phyloP scores from a whole-genome alignment of 2,113 vertebrate species.

The Oenanthe melanoleuca region DNA sequence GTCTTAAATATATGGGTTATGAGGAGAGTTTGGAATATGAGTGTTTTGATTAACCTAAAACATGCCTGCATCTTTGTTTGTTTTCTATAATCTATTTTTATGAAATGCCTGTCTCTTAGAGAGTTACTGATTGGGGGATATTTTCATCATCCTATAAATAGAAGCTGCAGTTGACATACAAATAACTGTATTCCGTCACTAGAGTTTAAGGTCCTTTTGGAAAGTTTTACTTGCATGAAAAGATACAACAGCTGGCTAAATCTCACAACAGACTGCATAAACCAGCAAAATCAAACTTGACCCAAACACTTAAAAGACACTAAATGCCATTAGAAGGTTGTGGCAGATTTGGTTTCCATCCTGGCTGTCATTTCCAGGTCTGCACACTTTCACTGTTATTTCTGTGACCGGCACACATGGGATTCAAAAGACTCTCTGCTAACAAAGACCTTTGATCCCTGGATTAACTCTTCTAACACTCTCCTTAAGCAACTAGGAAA shows the following conservation, averaged over 20 bases:
- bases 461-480: slow-evolving; percentile 30
- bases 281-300: background rate
- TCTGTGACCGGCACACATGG: background rate
- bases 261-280: background rate
- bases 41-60: slow-evolving; percentile 19
- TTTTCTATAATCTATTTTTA: slow-evolving; percentile 35
- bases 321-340: background rate
- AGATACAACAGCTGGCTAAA: background rate
- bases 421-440: slow-evolving; percentile 5
- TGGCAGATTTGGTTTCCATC: background rate
- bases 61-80: background rate
- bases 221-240: slow-evolving; percentile 9
- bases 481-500: slow-evolving; percentile 31
- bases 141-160: slow-evolving; percentile 46
- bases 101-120: slow-evolving; percentile 22
- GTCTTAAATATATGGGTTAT: background rate
- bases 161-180: slow-evolving; percentile 36
- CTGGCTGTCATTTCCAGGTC: slow-evolving; percentile 1
- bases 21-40: background rate
- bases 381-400: slow-evolving; percentile 23
- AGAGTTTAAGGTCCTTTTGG: slow-evolving; percentile 5
- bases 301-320: background rate
- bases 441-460: slow-evolving; percentile 52
- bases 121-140: slow-evolving; percentile 48
- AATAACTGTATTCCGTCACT: slow-evolving; percentile 3